Conservation (phyloP, 64 coral and sea anemone genomes). For the Stichodactyla mertensii region DNA sequence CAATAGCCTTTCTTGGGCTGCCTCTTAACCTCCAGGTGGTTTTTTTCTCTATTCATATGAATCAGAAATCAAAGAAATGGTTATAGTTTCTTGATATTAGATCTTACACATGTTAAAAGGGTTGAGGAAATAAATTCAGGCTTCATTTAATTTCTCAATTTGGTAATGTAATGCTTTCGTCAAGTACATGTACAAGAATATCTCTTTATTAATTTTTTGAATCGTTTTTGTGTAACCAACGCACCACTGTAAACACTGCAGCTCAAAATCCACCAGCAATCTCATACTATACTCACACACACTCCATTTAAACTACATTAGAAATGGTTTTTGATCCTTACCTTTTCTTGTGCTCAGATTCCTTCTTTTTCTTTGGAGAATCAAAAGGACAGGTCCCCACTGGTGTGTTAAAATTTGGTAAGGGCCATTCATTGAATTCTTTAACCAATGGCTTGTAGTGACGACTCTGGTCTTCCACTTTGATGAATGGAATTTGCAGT, state of each 20-base stretch:
- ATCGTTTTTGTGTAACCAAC: no score
- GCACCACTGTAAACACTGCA: no score
- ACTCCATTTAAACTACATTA: background rate
- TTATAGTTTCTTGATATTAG: no score
- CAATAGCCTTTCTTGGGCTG: conserved; percentile 66
- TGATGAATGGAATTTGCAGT: conserved; percentile 69
- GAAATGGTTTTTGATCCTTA: background rate
- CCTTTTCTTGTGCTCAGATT: conserved; percentile 29
- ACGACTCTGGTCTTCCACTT: conserved; percentile 81
- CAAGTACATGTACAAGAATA: no score
- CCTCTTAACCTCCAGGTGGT: conserved; percentile 32
- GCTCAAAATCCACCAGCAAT: no score
- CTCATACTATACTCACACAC: no score
- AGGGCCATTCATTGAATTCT: conserved; percentile 85
- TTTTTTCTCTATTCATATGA: conserved; percentile 34
- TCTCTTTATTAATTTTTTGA: no score
- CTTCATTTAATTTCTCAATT: no score
- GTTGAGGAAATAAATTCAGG: no score
- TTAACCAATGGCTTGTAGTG: conserved; percentile 77
- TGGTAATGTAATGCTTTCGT: no score
- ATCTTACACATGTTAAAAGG: no score
- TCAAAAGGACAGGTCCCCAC: conserved; percentile 72
- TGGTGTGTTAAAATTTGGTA: conserved; percentile 49
- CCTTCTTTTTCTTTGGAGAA: conserved; percentile 35
- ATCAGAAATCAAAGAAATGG: no score